Evolutionary conservation across 2,888 invertebrate species (phyloP), one percentile per base, ranked within the genome.

Genomic region (Isoperla grammatica): DNA sequence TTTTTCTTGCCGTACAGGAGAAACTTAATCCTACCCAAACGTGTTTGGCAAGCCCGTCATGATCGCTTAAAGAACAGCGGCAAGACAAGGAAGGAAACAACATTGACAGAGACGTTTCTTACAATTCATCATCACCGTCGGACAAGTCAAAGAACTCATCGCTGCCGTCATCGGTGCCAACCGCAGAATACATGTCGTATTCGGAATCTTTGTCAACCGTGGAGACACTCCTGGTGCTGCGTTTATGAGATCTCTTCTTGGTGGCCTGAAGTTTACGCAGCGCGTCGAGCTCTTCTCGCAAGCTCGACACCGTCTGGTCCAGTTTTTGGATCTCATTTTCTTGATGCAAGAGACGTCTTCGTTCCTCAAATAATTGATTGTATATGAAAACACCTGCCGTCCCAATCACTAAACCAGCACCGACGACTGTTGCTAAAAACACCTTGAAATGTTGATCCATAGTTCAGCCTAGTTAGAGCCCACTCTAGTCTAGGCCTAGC

Each of bases 331-430:
- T 64, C 39, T 39, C 19, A 39, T 13, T 39, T 49, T 69, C 68
- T 37, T 67, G 63, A 56, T 67, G 67, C 11, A 68, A 55, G 20
- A 69, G 60, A 39, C 67, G 45, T 54, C 68, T 63, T 57, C 67
- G 65, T 61, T 69, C 66, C 43, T 66, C 65, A 59, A 65, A 61
- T n/a, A 69, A 48, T 20, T 68, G 68, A 42, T 69, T 66, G 61
- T 66, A 69, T 4, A 70, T 59, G 50, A 69, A 67, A 17, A 69
- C 64, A 13, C 70, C 69, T n/a, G 69, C 68, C 35, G 68, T 69
- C 29, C 69, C 70, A 17, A 70, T 60, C 17, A 68, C 62, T 6
- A 69, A 65, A 39, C 70, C 69, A 43, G 69, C 69, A 43, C 70
- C 69, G 17, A 69, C 66, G 29, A 69, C 69, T 43, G 67, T 65